Conservation (phyloP, 2,888 invertebrate species). For the Dromius quadrimaculatus region DNA sequence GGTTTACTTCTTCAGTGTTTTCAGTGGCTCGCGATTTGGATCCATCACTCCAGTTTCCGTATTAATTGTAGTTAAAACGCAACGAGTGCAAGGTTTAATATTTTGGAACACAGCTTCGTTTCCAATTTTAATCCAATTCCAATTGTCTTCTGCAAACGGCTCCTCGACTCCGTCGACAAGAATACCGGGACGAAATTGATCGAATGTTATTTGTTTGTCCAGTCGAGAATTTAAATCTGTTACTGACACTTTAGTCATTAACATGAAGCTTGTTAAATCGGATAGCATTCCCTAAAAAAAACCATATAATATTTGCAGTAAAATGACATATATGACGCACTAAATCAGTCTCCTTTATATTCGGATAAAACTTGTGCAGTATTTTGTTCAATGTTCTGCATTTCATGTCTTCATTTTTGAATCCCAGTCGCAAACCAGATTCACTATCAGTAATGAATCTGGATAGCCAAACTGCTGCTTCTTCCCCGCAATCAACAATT, state of each 20-base stretch:
- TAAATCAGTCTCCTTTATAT: slow-evolving; percentile 27
- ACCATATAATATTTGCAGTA: slow-evolving; percentile 2
- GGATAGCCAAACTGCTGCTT: slow-evolving; percentile 73
- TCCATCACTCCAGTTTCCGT: slow-evolving; percentile 67
- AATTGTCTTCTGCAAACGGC: slow-evolving; percentile 69
- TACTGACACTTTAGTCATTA: slow-evolving; percentile 69
- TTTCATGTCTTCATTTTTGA: slow-evolving; percentile 59
- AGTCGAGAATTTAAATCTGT: slow-evolving; percentile 68
- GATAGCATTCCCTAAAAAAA: slow-evolving; percentile 67
- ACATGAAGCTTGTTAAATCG: slow-evolving; percentile 69
- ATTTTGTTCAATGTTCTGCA: slow-evolving; percentile 5
- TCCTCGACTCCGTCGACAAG: slow-evolving; percentile 64
- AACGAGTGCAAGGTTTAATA: slow-evolving; percentile 72
- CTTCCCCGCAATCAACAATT: slow-evolving; percentile 74
- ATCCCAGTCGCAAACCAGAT: slow-evolving; percentile 62
- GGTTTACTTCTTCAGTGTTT: slow-evolving; percentile 68
- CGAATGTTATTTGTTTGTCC: slow-evolving; percentile 63
- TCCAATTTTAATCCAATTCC: slow-evolving; percentile 72
- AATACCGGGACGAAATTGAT: slow-evolving; percentile 72
- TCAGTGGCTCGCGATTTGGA: slow-evolving; percentile 67
- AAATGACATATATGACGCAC: slow-evolving; percentile 10
- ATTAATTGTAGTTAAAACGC: slow-evolving; percentile 65
- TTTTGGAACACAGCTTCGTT: slow-evolving; percentile 67
- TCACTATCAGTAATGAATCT: slow-evolving; percentile 63
- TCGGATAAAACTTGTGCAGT: slow-evolving; percentile 23